Conservation (phyloP, 2,888 invertebrate species). For the Apodemia duryi region DNA sequence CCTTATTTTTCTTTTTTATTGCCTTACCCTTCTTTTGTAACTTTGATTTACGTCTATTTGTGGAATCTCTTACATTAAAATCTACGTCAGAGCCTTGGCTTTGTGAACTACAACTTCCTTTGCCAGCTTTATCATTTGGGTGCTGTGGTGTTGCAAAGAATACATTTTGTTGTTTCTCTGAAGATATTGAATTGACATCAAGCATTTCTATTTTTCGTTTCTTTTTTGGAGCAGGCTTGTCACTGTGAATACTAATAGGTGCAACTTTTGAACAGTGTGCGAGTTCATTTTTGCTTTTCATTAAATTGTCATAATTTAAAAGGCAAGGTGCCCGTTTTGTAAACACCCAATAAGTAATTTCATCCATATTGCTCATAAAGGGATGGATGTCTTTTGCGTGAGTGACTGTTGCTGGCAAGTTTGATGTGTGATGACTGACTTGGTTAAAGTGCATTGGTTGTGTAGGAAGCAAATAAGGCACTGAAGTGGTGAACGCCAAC, state of each 20-base stretch:
- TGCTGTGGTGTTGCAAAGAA: constrained; percentile 55
- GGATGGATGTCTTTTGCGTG: constrained; percentile 37
- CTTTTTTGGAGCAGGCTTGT: constrained; percentile 47
- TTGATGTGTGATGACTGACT: constrained; percentile 24
- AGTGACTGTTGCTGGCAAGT: constrained; percentile 25
- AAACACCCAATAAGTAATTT: constrained; percentile 69
- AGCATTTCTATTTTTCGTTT: constrained; percentile 56
- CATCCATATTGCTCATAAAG: constrained; percentile 72
- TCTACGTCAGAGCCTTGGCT: constrained; percentile 54
- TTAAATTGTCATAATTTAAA: constrained; percentile 56
- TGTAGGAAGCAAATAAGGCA: constrained; percentile 41
- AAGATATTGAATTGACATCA: constrained; percentile 52
- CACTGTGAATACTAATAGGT: constrained; percentile 43
- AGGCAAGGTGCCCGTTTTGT: constrained; percentile 71
- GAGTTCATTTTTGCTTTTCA: constrained; percentile 48
- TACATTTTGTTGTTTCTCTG: constrained; percentile 51
- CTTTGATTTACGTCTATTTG: constrained; percentile 49
- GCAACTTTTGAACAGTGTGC: constrained; percentile 49
- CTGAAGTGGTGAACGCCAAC: constrained; percentile 44
- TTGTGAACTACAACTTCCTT: constrained; percentile 49
- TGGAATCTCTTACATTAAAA: constrained; percentile 60
- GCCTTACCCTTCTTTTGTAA: constrained; percentile 40
- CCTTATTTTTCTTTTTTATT: constrained; percentile 53
- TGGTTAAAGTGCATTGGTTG: constrained; percentile 30
- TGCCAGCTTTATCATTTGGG: constrained; percentile 38